Evolutionary conservation across 2,797 vertebrate species (phyloP), one percentile per base, ranked within the genome.

Genomic region (Tinamus major): DNA sequence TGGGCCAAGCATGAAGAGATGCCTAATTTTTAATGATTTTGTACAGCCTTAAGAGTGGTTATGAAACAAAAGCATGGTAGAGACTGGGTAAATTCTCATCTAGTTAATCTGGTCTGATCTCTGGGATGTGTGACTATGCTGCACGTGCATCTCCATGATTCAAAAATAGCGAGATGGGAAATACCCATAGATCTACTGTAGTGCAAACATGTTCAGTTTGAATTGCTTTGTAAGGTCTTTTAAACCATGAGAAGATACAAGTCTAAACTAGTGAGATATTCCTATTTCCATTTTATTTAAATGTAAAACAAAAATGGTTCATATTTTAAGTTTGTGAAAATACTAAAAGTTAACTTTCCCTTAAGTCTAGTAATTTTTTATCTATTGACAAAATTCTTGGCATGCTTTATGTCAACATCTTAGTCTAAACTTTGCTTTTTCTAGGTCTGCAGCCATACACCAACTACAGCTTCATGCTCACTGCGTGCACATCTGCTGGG

Each of bases 381-480:
- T n/a, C 13, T 69, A 82, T n/a, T 31, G 21, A 39, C 58, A 37
- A 2, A 59, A 35, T 71, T 84, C 41, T 71, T 84, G 82, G 9
- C 15, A 74, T 63, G 42, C 67, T 27, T 70, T 37, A 89, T 94
- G 55, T 78, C 78, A 84, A 12, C 37, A 82, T 92, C 81, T 96
- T 79, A 80, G 21, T 77, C 61, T 94, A 87, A 90, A n/a, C 31
- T 92, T 89, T 95, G 64, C 55, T 94, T 89, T 94, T 96, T 95
- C 83, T 91, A 99, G 99, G 97, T 97, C 98, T 99, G 79, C 97
- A 98, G 97, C 98, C 99, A 0, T 97, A 98, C 91, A 98, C 97
- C 81, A 97, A 98, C 96, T 99, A 99, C 97, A 98, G 96, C 93
- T 99, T 99, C 92, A 95, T 97, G 80, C 96, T 99, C 86, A 96